phyloP scores from a whole-genome alignment of 2,888 invertebrate genomes.

The Drosophila fulvimacula region DNA sequence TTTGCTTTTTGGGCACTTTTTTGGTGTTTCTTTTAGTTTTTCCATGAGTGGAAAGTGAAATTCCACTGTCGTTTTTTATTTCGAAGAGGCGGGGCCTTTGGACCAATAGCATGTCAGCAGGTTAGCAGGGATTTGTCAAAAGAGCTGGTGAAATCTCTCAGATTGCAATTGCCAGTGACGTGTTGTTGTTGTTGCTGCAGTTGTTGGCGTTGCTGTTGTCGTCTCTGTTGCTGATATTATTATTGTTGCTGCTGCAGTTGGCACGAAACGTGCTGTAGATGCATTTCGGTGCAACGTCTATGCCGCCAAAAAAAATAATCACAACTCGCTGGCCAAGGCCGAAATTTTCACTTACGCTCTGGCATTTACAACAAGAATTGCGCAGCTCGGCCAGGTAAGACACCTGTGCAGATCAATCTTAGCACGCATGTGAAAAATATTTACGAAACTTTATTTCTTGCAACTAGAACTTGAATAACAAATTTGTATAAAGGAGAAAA shows the following conservation, averaged over 20 bases:
- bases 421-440: constrained; percentile 13
- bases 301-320: constrained; percentile 43
- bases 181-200: constrained; percentile 8
- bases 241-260: not conserved
- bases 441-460: not conserved
- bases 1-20: constrained; percentile 25
- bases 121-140: constrained; percentile 78
- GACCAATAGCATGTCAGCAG: constrained; percentile 71
- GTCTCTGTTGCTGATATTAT: constrained; percentile 8
- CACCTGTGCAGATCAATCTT: constrained; percentile 41
- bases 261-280: constrained; percentile 48
- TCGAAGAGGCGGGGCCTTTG: constrained; percentile 36
- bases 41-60: constrained; percentile 72
- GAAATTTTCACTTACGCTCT: constrained; percentile 47
- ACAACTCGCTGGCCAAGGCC: constrained; percentile 51
- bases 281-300: constrained; percentile 30
- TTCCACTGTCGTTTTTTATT: constrained; percentile 45
- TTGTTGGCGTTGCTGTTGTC: constrained; percentile 12
- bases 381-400: constrained; percentile 4
- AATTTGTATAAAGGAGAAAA: too few species aligned
- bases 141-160: constrained; percentile 62
- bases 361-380: constrained; percentile 47
- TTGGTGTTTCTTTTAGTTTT: constrained; percentile 45
- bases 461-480: not conserved
- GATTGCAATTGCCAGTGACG: constrained; percentile 19